These are phyloP conservation scores for Nothobranchius kuhntae DNA, from an alignment of 2,113 vertebrate species.

Conservation along the genomic window DNA sequence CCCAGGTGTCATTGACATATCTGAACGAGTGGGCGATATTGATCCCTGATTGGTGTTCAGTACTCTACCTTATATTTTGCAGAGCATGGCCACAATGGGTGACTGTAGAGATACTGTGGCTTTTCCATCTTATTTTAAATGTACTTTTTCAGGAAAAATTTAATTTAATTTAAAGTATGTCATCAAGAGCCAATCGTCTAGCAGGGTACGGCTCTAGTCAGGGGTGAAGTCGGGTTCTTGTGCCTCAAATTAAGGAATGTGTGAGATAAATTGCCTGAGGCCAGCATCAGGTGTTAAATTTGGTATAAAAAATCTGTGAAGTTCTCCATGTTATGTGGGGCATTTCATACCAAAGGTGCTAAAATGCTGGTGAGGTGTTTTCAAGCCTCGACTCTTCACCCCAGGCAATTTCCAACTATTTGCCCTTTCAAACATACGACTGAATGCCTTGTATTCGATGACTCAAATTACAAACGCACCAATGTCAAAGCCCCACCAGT, in stretches of 20 bases:
- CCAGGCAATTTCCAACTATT: background rate
- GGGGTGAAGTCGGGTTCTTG: background rate
- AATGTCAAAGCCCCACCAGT: background rate
- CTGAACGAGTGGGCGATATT: background rate
- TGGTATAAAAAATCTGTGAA: background rate
- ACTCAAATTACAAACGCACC: background rate
- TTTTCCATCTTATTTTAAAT: background rate
- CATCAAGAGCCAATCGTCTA: background rate
- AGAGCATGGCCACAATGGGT: background rate
- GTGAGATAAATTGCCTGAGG: background rate
- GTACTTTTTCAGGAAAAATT: background rate
- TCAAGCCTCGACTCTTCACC: background rate
- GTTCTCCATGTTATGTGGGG: background rate
- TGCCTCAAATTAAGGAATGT: background rate
- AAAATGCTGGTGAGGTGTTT: conserved; percentile 3
- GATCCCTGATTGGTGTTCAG: background rate
- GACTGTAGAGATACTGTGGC: background rate
- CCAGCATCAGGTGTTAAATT: background rate
- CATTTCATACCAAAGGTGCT: conserved; percentile 1
- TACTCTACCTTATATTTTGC: background rate
- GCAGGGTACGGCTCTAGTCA: background rate
- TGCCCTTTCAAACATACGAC: background rate
- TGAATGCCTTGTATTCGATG: background rate
- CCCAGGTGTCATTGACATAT: background rate
- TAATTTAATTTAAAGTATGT: background rate